phyloP scores from a whole-genome alignment of 2,797 vertebrate species.

The Aldrovandia affinis region DNA sequence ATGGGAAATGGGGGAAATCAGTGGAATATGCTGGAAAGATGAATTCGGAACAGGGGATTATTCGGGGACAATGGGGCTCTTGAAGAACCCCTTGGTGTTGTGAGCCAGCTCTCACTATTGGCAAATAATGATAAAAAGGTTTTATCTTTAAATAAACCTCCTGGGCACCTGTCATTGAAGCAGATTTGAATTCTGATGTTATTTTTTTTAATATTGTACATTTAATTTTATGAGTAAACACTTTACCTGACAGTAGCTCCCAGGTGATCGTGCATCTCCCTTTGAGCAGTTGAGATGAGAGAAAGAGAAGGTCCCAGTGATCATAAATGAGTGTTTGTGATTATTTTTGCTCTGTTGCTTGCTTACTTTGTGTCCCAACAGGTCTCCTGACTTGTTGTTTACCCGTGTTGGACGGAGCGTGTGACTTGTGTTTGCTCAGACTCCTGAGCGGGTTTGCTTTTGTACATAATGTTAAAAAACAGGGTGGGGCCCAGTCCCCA shows the following conservation, averaged over 20 bases:
- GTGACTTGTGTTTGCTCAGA: conserved; percentile 64
- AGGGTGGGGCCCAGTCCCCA: conserved; percentile 67
- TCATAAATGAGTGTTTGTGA: conserved; percentile 28
- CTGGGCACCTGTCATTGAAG: neutral
- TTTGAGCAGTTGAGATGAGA: neutral
- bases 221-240: neutral
- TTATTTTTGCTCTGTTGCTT: conserved; percentile 57
- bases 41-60: neutral
- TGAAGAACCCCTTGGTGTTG: neutral
- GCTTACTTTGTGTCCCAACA: conserved; percentile 60
- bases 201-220: neutral
- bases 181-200: neutral
- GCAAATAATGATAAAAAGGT: neutral
- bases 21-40: neutral
- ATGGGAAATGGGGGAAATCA: neutral
- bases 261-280: no score
- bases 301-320: neutral
- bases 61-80: neutral
- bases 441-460: conserved; percentile 75
- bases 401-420: conserved; percentile 54
- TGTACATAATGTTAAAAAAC: conserved; percentile 60
- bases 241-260: neutral
- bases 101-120: neutral
- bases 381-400: conserved; percentile 65
- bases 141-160: neutral